Percentiles rank a stretch among this genome's conserved stretches.
Evolutionary conservation across 2,113 vertebrate genomes (phyloP).

Genomic region (Gobius niger): DNA sequence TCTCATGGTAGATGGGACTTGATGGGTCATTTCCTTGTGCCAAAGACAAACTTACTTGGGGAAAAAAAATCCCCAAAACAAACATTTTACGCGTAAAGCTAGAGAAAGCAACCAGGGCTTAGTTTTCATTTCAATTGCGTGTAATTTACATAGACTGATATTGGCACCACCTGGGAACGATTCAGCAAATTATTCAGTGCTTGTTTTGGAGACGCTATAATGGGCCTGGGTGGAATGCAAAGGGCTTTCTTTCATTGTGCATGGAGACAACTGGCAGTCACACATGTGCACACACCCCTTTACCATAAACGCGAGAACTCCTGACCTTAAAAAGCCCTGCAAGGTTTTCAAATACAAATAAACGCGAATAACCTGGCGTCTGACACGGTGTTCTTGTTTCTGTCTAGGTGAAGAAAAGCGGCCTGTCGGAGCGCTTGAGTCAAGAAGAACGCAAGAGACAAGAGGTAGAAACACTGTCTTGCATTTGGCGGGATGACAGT

Average conservation of each 20-base stretch:
- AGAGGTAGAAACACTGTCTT: conserved; percentile 80
- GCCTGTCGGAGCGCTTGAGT: conserved; percentile 78
- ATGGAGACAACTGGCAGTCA: conserved; percentile 12
- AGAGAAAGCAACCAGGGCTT: no score
- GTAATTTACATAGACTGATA: neutral
- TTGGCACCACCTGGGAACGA: neutral
- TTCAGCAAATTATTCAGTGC: neutral
- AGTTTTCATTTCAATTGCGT: neutral
- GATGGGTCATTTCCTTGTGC: conserved; percentile 38
- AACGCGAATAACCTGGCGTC: neutral
- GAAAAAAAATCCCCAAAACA: neutral
- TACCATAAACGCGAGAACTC: conserved; percentile 11
- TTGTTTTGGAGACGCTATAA: conserved; percentile 11
- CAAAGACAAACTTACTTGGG: conserved; percentile 5
- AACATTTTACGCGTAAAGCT: no score
- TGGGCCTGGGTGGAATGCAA: conserved; percentile 33
- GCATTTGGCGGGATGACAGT: neutral
- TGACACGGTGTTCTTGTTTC: neutral
- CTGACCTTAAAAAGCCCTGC: neutral
- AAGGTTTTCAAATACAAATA: neutral
- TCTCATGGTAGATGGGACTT: conserved; percentile 13
- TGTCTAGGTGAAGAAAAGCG: conserved; percentile 89
- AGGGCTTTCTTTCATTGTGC: conserved; percentile 38
- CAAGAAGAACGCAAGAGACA: conserved; percentile 93
- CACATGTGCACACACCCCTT: conserved; percentile 4